Evolutionary conservation across 1,140 invertebrate species (phyloP), one percentile per base, ranked within the genome.

Genomic region (Dendroctonus ponderosae): DNA sequence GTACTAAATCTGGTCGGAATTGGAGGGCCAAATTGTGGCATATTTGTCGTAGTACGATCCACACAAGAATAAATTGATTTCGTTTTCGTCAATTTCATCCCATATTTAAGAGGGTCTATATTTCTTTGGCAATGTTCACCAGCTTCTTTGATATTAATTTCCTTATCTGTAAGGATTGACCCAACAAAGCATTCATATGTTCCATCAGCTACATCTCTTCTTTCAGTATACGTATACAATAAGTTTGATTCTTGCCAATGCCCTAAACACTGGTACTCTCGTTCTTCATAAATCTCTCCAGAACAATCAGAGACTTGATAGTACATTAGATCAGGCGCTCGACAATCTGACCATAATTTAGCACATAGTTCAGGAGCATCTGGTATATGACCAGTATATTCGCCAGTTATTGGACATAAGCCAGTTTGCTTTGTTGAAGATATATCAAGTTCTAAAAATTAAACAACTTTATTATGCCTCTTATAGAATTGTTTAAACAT

Each of bases 161-260:
- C 85, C 43, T 84, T 83, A 14, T 85, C 81, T 14, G 81, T 83
- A 0, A 87, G 78, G n/a, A 88, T 87, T 12, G 84, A 81, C 0
- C 88, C 88, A 3, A 88, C 87, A 69, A 90, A 90, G 74, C 88
- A 90, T 76, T 90, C 88, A 67, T 87, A 88, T 0, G 80, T 82
- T 53, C 80, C 80, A n/a, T 82, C 81, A 11, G 76, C 76, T 38
- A 85, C 80, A 71, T 90, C 88, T 53, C 83, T 82, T 68, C 88
- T 80, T 79, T 87, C 84, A 0, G 88, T 89, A 73, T 88, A 89
- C 0, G 88, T 88, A 69, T 89, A 90, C 67, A 87, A 83, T 0
- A 88, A 77, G 8, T 84, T 84, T 38, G 83, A 80, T 76, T 90
- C 88, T 66, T 83, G 80, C 88, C 88, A 90, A 71, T 89, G 87